A percentile compares a stretch with the other conserved stretches of the same genome.
phyloP scores from a whole-genome alignment of 2,113 vertebrate genomes.

The Trichomycterus rosablanca region DNA sequence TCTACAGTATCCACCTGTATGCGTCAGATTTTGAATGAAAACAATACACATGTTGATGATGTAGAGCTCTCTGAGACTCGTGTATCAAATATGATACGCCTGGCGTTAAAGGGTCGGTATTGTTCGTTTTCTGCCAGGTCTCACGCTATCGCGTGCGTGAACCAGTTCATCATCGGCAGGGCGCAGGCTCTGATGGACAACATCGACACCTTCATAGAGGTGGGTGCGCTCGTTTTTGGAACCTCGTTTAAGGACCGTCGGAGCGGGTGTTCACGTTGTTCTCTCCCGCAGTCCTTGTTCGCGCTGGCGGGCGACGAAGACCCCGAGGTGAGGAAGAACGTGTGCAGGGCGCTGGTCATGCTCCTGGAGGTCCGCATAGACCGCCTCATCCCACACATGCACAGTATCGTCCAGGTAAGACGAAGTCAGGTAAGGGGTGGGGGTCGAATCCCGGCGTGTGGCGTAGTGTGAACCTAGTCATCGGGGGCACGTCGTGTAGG shows the following conservation, averaged over 20 bases:
- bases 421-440: too few relatives aligned
- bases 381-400: conserved; percentile 91
- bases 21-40: too few relatives aligned
- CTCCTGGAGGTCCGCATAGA: conserved; percentile 90
- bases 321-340: conserved; percentile 88
- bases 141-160: conserved; percentile 90
- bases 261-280: not conserved
- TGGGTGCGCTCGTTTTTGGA: conserved; percentile 47
- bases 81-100: too few relatives aligned
- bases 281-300: conserved; percentile 76
- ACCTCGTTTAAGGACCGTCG: not conserved
- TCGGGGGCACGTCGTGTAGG: too few relatives aligned
- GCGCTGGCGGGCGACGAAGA: conserved; percentile 88
- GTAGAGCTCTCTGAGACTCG: too few relatives aligned
- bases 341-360: conserved; percentile 90
- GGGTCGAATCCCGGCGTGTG: too few relatives aligned
- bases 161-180: conserved; percentile 92
- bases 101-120: too few relatives aligned
- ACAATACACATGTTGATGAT: too few relatives aligned
- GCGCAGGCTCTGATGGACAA: conserved; percentile 95
- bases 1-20: too few relatives aligned
- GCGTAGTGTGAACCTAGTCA: too few relatives aligned
- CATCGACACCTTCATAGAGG: conserved; percentile 94
- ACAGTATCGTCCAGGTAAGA: conserved; percentile 91
- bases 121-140: conserved; percentile 63